These are phyloP conservation scores for Nebria salina DNA, from an alignment of 2,888 invertebrate genomes.

Conservation along the genomic window DNA sequence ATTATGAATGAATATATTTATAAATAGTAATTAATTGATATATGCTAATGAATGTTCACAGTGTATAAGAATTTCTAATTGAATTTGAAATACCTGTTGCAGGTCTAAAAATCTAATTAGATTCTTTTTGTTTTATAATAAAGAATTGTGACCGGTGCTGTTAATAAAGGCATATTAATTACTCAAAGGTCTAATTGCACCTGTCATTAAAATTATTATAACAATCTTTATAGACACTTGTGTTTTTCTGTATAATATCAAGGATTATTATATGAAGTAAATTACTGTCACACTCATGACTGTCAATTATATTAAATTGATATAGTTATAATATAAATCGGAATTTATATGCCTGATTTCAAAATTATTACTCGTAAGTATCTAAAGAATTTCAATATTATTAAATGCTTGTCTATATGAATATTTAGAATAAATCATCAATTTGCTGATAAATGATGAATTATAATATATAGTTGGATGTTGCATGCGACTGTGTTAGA, in stretches of 20 bases:
- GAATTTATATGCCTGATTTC: too few species aligned
- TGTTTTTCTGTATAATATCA: conserved; percentile 21
- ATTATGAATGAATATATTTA: conserved; percentile 25
- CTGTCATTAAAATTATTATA: conserved; percentile 44
- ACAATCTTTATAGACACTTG: not conserved
- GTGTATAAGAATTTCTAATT: conserved; percentile 32
- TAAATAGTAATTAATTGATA: conserved; percentile 26
- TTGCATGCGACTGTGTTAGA: too few species aligned
- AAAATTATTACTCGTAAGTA: too few species aligned
- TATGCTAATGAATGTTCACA: conserved; percentile 22
- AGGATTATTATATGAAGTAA: conserved; percentile 12
- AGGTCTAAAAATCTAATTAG: conserved; percentile 24
- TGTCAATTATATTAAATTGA: too few species aligned
- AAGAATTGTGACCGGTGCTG: conserved; percentile 24
- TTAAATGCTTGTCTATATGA: too few species aligned
- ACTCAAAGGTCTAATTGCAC: conserved; percentile 34
- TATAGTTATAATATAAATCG: too few species aligned
- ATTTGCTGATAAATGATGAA: too few species aligned
- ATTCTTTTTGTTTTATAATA: conserved; percentile 36
- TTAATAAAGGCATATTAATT: conserved; percentile 36
- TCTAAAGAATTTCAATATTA: too few species aligned
- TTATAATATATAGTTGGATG: too few species aligned
- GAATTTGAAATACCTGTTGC: conserved; percentile 39
- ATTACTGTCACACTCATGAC: too few species aligned
- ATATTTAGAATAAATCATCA: too few species aligned